phyloP scores from a whole-genome alignment of 92 coral and sea anemone species.

The Parazoanthus atlanticus region DNA sequence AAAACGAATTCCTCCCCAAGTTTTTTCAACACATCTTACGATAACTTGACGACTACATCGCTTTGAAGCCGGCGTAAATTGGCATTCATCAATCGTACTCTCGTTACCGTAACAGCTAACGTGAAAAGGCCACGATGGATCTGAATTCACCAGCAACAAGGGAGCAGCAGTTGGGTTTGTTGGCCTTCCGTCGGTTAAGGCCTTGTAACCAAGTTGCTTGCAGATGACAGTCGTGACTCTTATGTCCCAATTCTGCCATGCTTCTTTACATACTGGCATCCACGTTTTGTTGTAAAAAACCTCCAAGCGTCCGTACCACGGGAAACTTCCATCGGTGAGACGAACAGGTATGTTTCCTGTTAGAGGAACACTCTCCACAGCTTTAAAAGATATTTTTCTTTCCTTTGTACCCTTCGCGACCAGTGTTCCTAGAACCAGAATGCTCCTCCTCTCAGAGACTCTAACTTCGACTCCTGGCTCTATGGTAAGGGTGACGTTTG shows the following conservation, averaged over 20 bases:
- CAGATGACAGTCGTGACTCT: constrained; percentile 35
- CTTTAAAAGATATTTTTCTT: constrained; percentile 51
- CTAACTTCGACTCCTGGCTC: constrained; percentile 67
- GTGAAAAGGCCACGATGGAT: constrained; percentile 39
- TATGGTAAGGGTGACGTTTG: constrained; percentile 56
- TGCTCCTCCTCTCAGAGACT: constrained; percentile 55
- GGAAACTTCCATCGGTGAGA: constrained; percentile 55
- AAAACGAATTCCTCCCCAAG: constrained; percentile 66
- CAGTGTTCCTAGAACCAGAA: constrained; percentile 65
- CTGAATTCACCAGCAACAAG: background rate
- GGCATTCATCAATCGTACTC: constrained; percentile 49
- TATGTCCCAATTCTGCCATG: background rate
- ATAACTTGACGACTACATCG: constrained; percentile 2
- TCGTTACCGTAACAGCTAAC: constrained; percentile 64
- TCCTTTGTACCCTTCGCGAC: constrained; percentile 58
- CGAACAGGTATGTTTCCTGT: constrained; percentile 41
- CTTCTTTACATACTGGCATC: constrained; percentile 49
- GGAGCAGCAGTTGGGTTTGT: background rate
- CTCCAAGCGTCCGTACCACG: constrained; percentile 72
- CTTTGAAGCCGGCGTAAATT: background rate
- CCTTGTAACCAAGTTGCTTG: constrained; percentile 55
- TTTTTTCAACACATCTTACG: constrained; percentile 42
- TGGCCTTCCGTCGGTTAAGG: background rate
- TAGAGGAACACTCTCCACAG: background rate
- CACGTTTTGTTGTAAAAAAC: constrained; percentile 46